Evolutionary conservation across 2,113 vertebrate genomes (phyloP).

Genomic region (Leucosticte australis): DNA sequence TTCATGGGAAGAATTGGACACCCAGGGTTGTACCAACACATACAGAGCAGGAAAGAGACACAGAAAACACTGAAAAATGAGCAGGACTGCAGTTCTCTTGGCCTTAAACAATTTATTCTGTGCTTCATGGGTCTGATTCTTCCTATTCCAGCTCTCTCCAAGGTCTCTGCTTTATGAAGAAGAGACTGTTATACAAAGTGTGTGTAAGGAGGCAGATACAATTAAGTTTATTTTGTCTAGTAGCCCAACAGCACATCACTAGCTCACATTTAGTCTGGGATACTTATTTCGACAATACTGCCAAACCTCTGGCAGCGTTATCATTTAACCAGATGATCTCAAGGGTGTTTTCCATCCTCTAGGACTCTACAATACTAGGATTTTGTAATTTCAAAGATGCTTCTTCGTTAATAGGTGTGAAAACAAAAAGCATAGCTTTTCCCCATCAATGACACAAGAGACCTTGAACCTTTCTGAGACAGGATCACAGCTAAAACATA

Average conservation of each 20-base stretch:
- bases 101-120: background rate
- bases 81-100: background rate
- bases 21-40: fast-evolving
- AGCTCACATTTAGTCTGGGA: background rate
- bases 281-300: background rate
- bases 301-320: background rate
- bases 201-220: background rate
- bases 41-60: background rate
- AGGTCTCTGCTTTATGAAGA: background rate
- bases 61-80: background rate
- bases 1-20: background rate
- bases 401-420: background rate
- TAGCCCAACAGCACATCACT: background rate
- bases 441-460: background rate
- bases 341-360: background rate
- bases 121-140: background rate
- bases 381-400: background rate
- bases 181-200: background rate
- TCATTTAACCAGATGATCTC: background rate
- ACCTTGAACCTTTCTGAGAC: background rate
- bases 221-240: background rate
- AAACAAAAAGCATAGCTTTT: background rate
- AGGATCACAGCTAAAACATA: background rate
- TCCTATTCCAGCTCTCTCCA: background rate
- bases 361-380: background rate